A percentile compares a stretch with the other conserved stretches of the same genome.
Conservation (phyloP, 2,888 invertebrate genomes). For the Unio pictorum region DNA sequence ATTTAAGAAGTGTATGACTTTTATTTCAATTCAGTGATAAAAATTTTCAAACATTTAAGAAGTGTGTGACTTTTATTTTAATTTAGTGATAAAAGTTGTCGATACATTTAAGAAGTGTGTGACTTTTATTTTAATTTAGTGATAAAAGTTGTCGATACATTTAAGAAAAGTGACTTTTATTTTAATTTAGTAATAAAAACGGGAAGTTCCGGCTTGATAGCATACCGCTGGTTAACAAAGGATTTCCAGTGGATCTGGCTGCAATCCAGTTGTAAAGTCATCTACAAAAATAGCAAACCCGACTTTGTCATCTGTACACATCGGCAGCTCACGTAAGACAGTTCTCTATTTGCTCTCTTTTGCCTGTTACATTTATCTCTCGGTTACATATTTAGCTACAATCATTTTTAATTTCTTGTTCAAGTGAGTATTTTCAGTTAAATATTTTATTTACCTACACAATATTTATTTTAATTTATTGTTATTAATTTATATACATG, state of each 20-base stretch:
- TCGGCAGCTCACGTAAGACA: slow-evolving; percentile 92
- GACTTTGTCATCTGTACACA: slow-evolving; percentile 99
- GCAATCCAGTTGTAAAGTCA: slow-evolving; percentile 95
- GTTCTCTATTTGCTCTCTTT: slow-evolving; percentile 44
- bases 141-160: too few species aligned
- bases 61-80: slow-evolving; percentile 33
- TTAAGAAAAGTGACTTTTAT: slow-evolving; percentile 34
- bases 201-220: slow-evolving; percentile 98
- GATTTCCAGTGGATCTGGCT: slow-evolving; percentile 96
- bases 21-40: slow-evolving; percentile 30
- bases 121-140: slow-evolving; percentile 34
- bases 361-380: background rate
- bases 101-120: too few species aligned
- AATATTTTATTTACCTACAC: too few species aligned
- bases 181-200: slow-evolving; percentile 90
- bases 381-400: background rate
- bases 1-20: background rate
- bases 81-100: too few species aligned
- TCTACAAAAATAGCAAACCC: slow-evolving; percentile 99
- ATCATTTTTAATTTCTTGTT: background rate
- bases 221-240: slow-evolving; percentile 96
- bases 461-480: too few species aligned
- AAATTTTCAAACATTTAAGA: too few species aligned
- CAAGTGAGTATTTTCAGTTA: too few species aligned
- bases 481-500: too few species aligned